phyloP scores from a whole-genome alignment of 2,888 invertebrate genomes.

The Andrena minutula region DNA sequence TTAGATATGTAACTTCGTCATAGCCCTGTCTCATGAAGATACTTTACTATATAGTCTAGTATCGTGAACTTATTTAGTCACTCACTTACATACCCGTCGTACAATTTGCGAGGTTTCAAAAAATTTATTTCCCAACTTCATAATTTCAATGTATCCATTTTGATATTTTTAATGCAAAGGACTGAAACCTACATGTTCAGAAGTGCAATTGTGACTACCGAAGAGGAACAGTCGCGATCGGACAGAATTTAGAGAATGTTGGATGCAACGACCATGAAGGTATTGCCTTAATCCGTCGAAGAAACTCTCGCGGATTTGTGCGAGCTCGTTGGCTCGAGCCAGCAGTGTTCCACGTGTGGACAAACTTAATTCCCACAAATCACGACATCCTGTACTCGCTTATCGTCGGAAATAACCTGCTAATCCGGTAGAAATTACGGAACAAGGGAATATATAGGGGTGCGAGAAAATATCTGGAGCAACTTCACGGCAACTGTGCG shows the following conservation, averaged over 20 bases:
- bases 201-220: too few species aligned
- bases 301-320: background rate
- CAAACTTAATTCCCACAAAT: constrained; percentile 18
- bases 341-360: background rate
- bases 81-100: too few species aligned
- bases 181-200: too few species aligned
- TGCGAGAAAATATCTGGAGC: constrained; percentile 21
- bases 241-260: background rate
- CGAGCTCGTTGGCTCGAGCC: background rate
- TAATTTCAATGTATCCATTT: too few species aligned
- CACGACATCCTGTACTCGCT: constrained; percentile 1
- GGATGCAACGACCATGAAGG: background rate
- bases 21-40: too few species aligned
- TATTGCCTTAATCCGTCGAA: background rate
- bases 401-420: constrained; percentile 27
- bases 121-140: too few species aligned
- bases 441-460: constrained; percentile 6
- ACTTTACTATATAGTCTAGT: too few species aligned
- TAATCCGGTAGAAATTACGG: constrained; percentile 24
- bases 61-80: too few species aligned
- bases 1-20: too few species aligned
- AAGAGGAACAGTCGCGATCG: background rate
- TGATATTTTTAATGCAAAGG: too few species aligned
- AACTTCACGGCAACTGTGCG: background rate
- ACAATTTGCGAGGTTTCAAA: too few species aligned